Evolutionary conservation across 2,888 invertebrate species (phyloP).

Genomic region (Netelia inedita): DNA sequence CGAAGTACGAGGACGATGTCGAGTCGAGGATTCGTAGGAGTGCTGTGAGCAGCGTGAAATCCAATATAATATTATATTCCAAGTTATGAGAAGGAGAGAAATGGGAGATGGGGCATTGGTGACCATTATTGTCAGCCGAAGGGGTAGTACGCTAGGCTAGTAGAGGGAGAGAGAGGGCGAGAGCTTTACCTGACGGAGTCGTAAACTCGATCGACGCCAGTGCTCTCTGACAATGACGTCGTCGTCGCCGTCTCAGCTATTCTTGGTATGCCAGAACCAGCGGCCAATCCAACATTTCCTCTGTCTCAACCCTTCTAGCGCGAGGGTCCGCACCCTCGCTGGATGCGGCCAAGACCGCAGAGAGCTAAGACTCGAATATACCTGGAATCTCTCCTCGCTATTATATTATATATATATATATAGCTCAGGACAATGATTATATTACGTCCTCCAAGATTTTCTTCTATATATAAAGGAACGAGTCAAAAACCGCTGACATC

Average conservation of each 20-base stretch:
- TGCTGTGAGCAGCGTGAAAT: background rate
- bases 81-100: constrained; percentile 38
- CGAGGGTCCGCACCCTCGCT: constrained; percentile 7
- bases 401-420: background rate
- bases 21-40: no score
- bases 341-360: constrained; percentile 16
- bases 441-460: no score
- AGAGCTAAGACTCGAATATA: constrained; percentile 20
- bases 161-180: constrained; percentile 5
- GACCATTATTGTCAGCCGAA: constrained; percentile 75
- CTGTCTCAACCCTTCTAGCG: constrained; percentile 30
- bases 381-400: background rate
- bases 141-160: no score
- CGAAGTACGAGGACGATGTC: no score
- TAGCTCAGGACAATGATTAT: background rate
- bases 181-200: constrained; percentile 70
- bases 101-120: constrained; percentile 40
- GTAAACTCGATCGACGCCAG: constrained; percentile 72
- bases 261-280: constrained; percentile 61
- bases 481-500: no score
- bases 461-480: no score
- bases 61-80: constrained; percentile 50
- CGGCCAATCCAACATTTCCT: constrained; percentile 50
- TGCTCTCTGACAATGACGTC: constrained; percentile 71
- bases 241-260: constrained; percentile 57